Conservation (phyloP, 2,888 invertebrate species). For the Aleiodes testaceus region DNA sequence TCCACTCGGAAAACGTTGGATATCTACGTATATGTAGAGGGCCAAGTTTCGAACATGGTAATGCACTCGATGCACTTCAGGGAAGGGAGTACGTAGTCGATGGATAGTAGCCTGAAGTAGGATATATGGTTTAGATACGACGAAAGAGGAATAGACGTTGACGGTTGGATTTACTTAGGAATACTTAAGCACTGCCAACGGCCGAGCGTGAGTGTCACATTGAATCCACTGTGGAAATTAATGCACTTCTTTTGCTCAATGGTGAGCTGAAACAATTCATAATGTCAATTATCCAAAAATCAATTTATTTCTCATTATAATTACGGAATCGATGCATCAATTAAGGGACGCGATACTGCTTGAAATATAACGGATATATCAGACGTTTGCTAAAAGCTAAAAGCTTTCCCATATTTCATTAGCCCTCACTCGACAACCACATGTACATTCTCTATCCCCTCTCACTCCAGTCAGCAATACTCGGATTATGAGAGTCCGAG, state of each 20-base stretch:
- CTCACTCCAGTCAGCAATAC: constrained; percentile 12
- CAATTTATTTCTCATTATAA: constrained; percentile 67
- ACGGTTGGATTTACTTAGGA: constrained; percentile 59
- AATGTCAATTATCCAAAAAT: constrained; percentile 16
- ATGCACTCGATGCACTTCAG: constrained; percentile 63
- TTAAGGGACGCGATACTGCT: constrained; percentile 56
- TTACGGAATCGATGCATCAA: constrained; percentile 66
- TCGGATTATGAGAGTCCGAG: constrained; percentile 31
- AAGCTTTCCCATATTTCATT: constrained; percentile 71
- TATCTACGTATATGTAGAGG: constrained; percentile 40
- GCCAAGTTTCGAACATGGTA: constrained; percentile 65
- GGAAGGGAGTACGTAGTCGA: constrained; percentile 34
- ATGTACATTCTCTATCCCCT: not conserved
- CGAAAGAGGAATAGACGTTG: constrained; percentile 37
- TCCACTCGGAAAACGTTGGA: constrained; percentile 9
- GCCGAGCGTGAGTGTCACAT: constrained; percentile 44
- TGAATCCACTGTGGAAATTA: not conserved
- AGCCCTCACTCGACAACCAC: constrained; percentile 59
- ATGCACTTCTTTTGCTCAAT: not conserved
- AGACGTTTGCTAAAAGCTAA: constrained; percentile 70
- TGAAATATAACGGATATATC: constrained; percentile 63
- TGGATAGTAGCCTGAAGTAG: constrained; percentile 41
- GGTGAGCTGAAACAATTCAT: constrained; percentile 8
- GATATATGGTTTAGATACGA: constrained; percentile 23
- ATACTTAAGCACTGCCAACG: constrained; percentile 61